Base-by-base conservation (phyloP, 1,140 invertebrate genomes). In the Listronotus bonariensis region DNA sequence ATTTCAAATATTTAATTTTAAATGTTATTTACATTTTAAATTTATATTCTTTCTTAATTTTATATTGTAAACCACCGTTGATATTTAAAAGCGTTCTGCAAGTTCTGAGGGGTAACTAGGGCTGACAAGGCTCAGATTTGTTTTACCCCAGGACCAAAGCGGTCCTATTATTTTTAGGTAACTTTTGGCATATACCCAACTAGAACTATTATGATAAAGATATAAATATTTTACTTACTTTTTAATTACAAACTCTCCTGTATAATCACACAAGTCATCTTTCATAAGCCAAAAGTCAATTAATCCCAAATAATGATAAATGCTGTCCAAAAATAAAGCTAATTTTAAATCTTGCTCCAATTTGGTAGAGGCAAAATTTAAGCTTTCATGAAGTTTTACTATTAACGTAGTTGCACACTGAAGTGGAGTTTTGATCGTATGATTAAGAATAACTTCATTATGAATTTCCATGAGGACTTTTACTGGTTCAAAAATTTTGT, bases 221-320 rank as follows among this genome's bases (percentile, higher is more conserved):
- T 12, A 40, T 0, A 9, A 54, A 63, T 41, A 15, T 49, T 48
- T 48, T 63, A 67, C 72, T 69, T 70, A 84, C 80, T 78, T 80
- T 38, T 68, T 60, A 62, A 85, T 80, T 34, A 84, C 72, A 77
- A 86, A 86, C 74, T 86, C 84, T 12, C 79, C 69, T 49, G 79
- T 79, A 72, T 78, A 80, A 69, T 86, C 83, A 65, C 81, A 77
- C 6, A 85, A 72, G 56, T 80, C 77, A 59, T 83, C 82, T 61
- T 82, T 81, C 14, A 76, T 80, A 49, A 85, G 74, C 84, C 84
- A 85, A 2, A 73, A 75, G 48, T 85, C 80, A 18, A 83, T 80
- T 42, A 85, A 80, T 53, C 80, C 80, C 15, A 85, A 72, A 72
- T 84, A 85, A 58, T 81, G 80, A 46, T 72, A 78, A 54, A 83